Percentiles rank a stretch among this genome's conserved stretches.
Conservation (phyloP, 1,140 invertebrate genomes). For the Lepidostoma basale region DNA sequence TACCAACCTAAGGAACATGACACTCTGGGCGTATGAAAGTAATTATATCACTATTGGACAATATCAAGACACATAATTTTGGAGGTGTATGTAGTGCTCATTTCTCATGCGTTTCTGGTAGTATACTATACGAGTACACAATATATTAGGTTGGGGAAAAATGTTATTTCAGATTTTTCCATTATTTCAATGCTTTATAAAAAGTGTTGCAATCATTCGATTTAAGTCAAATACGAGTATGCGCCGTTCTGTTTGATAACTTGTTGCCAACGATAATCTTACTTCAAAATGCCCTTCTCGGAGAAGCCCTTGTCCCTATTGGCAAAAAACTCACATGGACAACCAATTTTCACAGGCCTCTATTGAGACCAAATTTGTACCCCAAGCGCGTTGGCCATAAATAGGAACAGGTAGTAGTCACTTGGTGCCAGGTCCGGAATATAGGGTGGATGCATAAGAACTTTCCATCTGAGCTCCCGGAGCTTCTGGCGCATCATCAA, state of each 20-base stretch:
- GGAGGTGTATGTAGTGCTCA: too few species aligned
- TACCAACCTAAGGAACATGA: slow-evolving; percentile 6
- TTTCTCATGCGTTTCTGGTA: too few species aligned
- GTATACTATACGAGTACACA: too few species aligned
- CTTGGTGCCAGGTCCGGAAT: background rate
- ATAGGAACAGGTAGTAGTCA: slow-evolving; percentile 6
- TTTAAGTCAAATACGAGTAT: slow-evolving; percentile 23
- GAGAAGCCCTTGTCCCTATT: background rate
- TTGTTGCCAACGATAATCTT: background rate
- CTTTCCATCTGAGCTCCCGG: background rate
- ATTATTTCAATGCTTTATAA: slow-evolving; percentile 4
- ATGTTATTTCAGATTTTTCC: too few species aligned
- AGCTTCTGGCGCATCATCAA: slow-evolving; percentile 10
- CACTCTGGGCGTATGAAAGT: slow-evolving; percentile 20
- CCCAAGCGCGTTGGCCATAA: background rate
- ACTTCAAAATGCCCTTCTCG: background rate
- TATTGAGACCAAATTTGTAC: slow-evolving; percentile 10
- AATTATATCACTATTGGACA: too few species aligned
- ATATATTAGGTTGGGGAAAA: too few species aligned
- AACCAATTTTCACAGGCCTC: slow-evolving; percentile 10
- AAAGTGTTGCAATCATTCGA: slow-evolving; percentile 11
- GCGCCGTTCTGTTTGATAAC: slow-evolving; percentile 10
- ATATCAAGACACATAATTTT: too few species aligned
- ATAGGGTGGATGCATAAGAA: slow-evolving; percentile 12
- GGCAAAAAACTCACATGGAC: slow-evolving; percentile 12